A percentile compares a stretch with the other conserved stretches of the same genome.
Conservation (phyloP, 2,888 invertebrate species). For the Melangyna quadrimaculata region DNA sequence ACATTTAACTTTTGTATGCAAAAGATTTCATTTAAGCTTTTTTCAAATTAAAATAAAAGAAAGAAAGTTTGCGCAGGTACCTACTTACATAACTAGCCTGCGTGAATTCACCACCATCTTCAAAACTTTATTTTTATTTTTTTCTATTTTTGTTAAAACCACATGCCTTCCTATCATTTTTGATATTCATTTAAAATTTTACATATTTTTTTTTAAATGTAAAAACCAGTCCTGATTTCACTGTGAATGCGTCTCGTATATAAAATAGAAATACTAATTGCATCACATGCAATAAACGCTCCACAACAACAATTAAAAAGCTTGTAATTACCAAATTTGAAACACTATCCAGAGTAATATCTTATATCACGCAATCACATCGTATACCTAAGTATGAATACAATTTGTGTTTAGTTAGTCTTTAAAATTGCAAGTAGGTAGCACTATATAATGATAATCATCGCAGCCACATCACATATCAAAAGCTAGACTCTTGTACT, state of each 20-base stretch:
- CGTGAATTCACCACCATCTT: too few relatives aligned
- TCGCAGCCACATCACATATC: constrained; percentile 20
- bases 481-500: constrained; percentile 16
- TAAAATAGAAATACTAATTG: constrained; percentile 46
- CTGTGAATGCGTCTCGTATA: constrained; percentile 15
- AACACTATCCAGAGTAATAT: constrained; percentile 30
- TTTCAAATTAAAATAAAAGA: too few relatives aligned
- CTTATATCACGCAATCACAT: constrained; percentile 61
- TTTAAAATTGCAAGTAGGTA: background rate
- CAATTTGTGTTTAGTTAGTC: constrained; percentile 19
- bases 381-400: background rate
- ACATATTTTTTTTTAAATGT: constrained; percentile 1
- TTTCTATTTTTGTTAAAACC: too few relatives aligned
- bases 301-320: constrained; percentile 50
- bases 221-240: constrained; percentile 51
- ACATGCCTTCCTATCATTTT: too few relatives aligned
- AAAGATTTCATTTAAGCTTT: too few relatives aligned
- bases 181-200: too few relatives aligned
- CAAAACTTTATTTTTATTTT: too few relatives aligned
- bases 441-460: background rate
- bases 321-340: constrained; percentile 45
- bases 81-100: too few relatives aligned
- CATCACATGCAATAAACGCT: constrained; percentile 60
- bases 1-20: too few relatives aligned
- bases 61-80: too few relatives aligned